Evolutionary conservation across 2,113 vertebrate species (phyloP).

Genomic region (Genyomyrus donnyi): DNA sequence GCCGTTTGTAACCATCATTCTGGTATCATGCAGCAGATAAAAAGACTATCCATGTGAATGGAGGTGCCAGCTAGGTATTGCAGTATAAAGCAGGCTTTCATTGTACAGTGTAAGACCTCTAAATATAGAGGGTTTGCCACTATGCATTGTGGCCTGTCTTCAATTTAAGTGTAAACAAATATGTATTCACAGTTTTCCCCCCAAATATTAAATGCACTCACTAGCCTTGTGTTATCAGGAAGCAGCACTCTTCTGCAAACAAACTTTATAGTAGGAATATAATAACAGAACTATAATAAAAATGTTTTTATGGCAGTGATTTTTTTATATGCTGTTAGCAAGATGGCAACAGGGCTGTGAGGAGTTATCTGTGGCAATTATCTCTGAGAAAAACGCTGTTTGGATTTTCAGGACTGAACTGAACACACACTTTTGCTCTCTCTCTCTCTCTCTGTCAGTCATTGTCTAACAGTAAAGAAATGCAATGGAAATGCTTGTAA

Average conservation of each 20-base stretch:
- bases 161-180: slow-evolving; percentile 29
- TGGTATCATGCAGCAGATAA: slow-evolving; percentile 16
- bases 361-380: background rate
- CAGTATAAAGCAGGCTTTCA: slow-evolving; percentile 36
- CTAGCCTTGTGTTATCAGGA: background rate
- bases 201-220: background rate
- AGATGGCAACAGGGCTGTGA: background rate
- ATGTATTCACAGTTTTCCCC: slow-evolving; percentile 28
- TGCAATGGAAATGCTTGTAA: background rate
- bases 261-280: background rate
- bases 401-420: background rate
- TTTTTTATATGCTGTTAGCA: background rate
- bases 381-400: background rate
- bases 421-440: background rate
- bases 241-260: background rate
- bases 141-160: slow-evolving; percentile 27
- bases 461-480: background rate
- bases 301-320: background rate
- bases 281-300: background rate
- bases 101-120: slow-evolving; percentile 7
- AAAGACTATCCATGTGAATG: slow-evolving; percentile 26
- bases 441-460: background rate
- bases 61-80: background rate
- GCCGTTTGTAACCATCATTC: slow-evolving; percentile 15
- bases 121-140: slow-evolving; percentile 29